These are phyloP conservation scores for Bombus breviceps DNA, from an alignment of 1,140 invertebrate species.

Conservation along the genomic window DNA sequence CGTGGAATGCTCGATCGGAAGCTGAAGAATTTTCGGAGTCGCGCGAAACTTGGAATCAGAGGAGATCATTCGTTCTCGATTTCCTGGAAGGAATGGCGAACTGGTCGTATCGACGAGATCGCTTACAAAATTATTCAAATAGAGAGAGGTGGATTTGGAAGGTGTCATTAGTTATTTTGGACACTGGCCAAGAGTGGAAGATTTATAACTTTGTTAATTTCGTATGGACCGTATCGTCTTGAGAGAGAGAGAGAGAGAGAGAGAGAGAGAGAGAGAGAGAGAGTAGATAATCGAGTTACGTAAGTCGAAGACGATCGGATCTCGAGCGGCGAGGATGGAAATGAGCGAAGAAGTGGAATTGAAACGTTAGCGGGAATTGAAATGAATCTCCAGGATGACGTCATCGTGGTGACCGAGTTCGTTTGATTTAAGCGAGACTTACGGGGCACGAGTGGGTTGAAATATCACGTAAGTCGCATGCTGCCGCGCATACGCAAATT, in stretches of 20 bases:
- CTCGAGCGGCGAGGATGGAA: neutral
- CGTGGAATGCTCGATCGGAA: conserved; percentile 25
- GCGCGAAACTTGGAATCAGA: neutral
- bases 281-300: conserved; percentile 44
- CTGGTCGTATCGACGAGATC: conserved; percentile 39
- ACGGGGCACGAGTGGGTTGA: conserved; percentile 18
- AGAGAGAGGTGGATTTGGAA: conserved; percentile 57
- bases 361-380: conserved; percentile 24
- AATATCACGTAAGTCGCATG: conserved; percentile 46
- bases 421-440: conserved; percentile 36
- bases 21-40: conserved; percentile 7
- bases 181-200: conserved; percentile 10
- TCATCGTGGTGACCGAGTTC: conserved; percentile 36
- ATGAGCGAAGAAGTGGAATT: neutral
- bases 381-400: conserved; percentile 26
- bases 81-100: conserved; percentile 38
- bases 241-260: no score
- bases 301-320: conserved; percentile 10
- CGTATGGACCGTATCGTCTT: conserved; percentile 46
- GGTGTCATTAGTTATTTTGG: conserved; percentile 62
- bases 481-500: conserved; percentile 14
- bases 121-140: conserved; percentile 67
- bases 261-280: neutral
- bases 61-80: neutral
- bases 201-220: conserved; percentile 69